Evolutionary conservation across 2,113 vertebrate species (phyloP), one percentile per base, ranked within the genome.

Genomic region (Plecturocebus donacophilus): DNA sequence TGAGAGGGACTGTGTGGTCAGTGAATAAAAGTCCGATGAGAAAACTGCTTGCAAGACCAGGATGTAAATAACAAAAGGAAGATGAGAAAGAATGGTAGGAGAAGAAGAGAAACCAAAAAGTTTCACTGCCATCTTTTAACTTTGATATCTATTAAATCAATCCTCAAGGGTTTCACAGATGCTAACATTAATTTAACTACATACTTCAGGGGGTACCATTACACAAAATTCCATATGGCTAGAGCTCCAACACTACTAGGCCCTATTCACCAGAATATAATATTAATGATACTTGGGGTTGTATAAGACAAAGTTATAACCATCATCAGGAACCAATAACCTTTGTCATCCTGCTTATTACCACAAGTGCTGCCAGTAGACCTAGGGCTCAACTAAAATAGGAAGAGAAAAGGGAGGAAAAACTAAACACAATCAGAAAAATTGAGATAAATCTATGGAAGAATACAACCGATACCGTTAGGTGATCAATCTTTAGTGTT

Each of bases 351-450:
- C 20, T 64, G 13, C 47, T 47, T 87, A 27, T 66, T 32, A 71
- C n/a, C 35, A 54, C 17, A 79, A 35, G 27, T 75, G 40, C 66
- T 54, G 68, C 56, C n/a, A 86, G 12, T 0, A 91, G 49, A 85
- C 14, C 35, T 47, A 70, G 86, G 21, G 54, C 25, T 92, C 71
- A 54, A 84, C n/a, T 1, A 87, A 80, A 92, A 40, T 1, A 49
- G 27, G 0, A 83, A 86, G 35, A 20, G 30, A n/a, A 68, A 30
- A 35, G 16, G 10, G 23, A 35, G 52, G 52, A 91, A 84, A 96
- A 95, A 49, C 30, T 13, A 73, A 58, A 91, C 12, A 85, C 30
- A 49, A 85, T 52, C 58, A 81, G 52, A 96, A 91, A 95, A 93
- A 88, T 52, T 61, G 93, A 88, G 35, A 90, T 16, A 32, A 88